Percentiles rank a stretch among this genome's conserved stretches.
Evolutionary conservation across 2,888 invertebrate species (phyloP).

Genomic region (Palloptera scutellata): DNA sequence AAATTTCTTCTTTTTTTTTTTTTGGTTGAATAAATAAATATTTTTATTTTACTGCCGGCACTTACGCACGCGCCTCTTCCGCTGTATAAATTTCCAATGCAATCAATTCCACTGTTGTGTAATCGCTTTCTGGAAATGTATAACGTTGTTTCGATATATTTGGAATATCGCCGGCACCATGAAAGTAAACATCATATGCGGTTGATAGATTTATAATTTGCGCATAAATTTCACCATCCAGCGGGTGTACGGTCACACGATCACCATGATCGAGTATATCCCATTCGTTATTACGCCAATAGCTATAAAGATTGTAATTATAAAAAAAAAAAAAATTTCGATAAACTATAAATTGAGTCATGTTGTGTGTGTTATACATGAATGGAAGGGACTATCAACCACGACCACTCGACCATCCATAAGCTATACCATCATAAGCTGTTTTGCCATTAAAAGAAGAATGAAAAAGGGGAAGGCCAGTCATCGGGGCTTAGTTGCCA

Average conservation of each 20-base stretch:
- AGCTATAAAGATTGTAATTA: slow-evolving; percentile 61
- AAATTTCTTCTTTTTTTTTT: not conserved
- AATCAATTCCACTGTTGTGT: slow-evolving; percentile 70
- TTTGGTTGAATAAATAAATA: not conserved
- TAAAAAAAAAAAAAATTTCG: not conserved
- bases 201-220: slow-evolving; percentile 76
- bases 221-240: slow-evolving; percentile 79
- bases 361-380: no score
- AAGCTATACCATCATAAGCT: no score
- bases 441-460: not conserved
- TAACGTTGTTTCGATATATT: slow-evolving; percentile 71
- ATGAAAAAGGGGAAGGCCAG: not conserved
- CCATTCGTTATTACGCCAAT: slow-evolving; percentile 70
- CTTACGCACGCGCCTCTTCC: slow-evolving; percentile 67
- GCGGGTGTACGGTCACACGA: slow-evolving; percentile 70
- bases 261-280: slow-evolving; percentile 63
- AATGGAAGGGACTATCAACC: no score
- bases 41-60: not conserved
- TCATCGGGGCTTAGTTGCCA: no score
- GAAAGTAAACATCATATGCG: slow-evolving; percentile 72
- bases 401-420: no score
- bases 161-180: slow-evolving; percentile 74
- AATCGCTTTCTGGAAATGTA: slow-evolving; percentile 67
- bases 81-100: slow-evolving; percentile 70
- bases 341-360: no score